Conservation (phyloP, 2,113 vertebrate genomes). For the Ammodytes marinus region DNA sequence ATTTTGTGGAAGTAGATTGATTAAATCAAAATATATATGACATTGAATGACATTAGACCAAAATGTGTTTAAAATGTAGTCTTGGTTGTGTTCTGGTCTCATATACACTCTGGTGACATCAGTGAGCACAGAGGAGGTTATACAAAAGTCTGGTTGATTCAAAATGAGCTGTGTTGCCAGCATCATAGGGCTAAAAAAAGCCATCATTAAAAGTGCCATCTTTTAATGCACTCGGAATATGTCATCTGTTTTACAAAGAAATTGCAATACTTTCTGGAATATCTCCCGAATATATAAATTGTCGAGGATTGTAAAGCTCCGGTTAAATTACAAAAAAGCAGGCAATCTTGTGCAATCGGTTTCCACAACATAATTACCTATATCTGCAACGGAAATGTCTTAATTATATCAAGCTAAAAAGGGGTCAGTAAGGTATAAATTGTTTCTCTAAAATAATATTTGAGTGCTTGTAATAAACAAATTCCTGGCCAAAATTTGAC, state of each 20-base stretch:
- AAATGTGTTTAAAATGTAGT: neutral
- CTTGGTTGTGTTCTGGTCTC: neutral
- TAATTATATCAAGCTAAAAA: neutral
- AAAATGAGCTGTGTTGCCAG: neutral
- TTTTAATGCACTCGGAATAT: too few relatives aligned
- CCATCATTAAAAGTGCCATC: too few relatives aligned
- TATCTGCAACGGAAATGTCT: neutral
- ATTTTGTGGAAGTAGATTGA: too few relatives aligned
- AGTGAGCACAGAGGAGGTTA: neutral
- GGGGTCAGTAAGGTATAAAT: neutral
- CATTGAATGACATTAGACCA: neutral
- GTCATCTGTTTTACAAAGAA: too few relatives aligned
- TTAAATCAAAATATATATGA: too few relatives aligned
- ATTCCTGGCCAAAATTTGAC: constrained; percentile 17
- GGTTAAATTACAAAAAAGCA: constrained; percentile 4
- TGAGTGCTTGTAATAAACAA: neutral
- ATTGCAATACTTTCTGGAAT: too few relatives aligned
- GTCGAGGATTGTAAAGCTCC: constrained; percentile 14
- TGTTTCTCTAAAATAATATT: neutral
- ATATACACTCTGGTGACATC: neutral
- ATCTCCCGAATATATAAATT: too few relatives aligned
- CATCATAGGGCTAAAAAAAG: constrained; percentile 9
- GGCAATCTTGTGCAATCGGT: neutral
- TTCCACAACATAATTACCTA: neutral
- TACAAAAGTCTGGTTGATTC: neutral